A percentile compares a stretch with the other conserved stretches of the same genome.
phyloP scores from a whole-genome alignment of 2,888 invertebrate genomes.

The Chrysina gloriosa region DNA sequence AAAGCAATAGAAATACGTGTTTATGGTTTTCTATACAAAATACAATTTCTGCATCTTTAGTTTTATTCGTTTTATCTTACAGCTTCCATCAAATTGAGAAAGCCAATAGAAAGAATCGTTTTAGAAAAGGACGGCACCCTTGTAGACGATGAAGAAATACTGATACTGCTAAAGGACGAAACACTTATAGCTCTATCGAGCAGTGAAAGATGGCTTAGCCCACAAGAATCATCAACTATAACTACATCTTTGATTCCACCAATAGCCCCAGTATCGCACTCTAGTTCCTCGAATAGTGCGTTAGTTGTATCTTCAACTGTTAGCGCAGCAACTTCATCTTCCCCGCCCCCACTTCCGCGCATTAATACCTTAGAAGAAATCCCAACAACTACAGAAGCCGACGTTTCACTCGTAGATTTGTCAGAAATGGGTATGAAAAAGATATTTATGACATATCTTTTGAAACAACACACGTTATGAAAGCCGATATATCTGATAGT shows the following conservation, averaged over 20 bases:
- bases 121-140: slow-evolving; percentile 15
- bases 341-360: not conserved
- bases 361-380: not conserved
- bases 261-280: not conserved
- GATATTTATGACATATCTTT: not conserved
- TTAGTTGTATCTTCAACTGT: not conserved
- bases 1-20: no score
- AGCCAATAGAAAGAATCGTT: not conserved
- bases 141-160: slow-evolving; percentile 11
- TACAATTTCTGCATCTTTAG: no score
- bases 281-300: not conserved
- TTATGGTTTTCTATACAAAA: no score
- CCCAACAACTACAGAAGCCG: not conserved
- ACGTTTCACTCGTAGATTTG: not conserved
- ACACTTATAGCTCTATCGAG: not conserved
- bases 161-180: slow-evolving; percentile 10
- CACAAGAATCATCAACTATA: not conserved
- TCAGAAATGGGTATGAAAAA: not conserved
- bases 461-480: not conserved
- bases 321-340: not conserved
- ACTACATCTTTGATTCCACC: not conserved
- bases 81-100: slow-evolving; percentile 1
- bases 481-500: not conserved
- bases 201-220: not conserved
- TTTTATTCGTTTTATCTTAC: not conserved